Base-by-base conservation (phyloP, 2,797 vertebrate genomes). In the Myripristis murdjan region DNA sequence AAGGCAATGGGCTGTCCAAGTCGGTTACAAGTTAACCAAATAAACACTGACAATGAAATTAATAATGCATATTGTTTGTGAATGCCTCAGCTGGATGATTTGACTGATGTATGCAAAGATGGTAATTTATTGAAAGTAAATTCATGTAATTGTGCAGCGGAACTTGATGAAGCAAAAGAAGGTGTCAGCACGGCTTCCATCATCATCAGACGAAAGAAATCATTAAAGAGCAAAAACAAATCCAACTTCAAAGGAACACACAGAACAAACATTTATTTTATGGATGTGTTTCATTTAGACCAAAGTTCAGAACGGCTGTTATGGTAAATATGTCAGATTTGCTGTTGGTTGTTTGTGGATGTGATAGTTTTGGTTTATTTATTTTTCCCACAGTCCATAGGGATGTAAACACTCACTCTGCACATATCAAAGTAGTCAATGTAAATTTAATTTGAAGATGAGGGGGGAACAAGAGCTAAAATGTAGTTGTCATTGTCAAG, bases 61-160 rank as follows among this genome's bases (percentile, higher is more conserved):
- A 98, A 98, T 99, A 98, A 97, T 98, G 95, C 95, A 97, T 97
- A 97, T 98, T 97, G 96, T 97, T 97, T 97, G 95, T 90, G 96
- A 97, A 95, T 95, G 93, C 95, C 96, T 96, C 94, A 95, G 94
- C 95, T 95, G 95, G 93, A 89, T 96, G 93, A 95, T 96, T 97
- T 98, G 96, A 98, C 95, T 98, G 96, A 98, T 98, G 95, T 96
- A 96, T 97, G 95, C 95, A 97, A 97, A 97, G 96, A 97, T 97
- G 95, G 95, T 98, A 97, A 97, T 98, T 97, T 97, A 97, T 99
- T 97, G 96, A 97, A 98, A 97, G 94, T 96, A 96, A 97, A 97
- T 98, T 97, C 95, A 95, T 96, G 93, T 97, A 96, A 96, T 97
- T 97, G 94, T 95, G 95, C 93, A 94, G 86, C 93, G 80, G 96